Evolutionary conservation across 2,888 invertebrate genomes (phyloP), one percentile per base, ranked within the genome.

Genomic region (Lycia hirtaria): DNA sequence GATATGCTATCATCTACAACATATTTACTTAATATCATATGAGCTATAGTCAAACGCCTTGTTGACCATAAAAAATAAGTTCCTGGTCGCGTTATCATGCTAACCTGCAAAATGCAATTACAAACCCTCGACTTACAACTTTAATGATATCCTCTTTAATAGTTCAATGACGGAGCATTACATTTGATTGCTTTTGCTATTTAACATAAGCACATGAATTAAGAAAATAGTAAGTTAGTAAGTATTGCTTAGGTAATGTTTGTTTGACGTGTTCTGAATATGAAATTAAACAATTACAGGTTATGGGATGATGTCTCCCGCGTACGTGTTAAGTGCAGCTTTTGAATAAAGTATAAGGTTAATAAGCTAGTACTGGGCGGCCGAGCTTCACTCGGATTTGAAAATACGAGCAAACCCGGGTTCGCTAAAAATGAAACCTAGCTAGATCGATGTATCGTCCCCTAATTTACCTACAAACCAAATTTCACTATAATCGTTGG

Each of bases 101-200:
- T 19, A 14, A 22, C 14, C 12, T 38, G 38, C 12, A 15, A 43
- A 10, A 28, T 9, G 26, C 35, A 35, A 26, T 51, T 41, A 41
- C 28, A 28, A 5, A 9, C 19, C 26, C 14, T 9, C 4, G 26
- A 41, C 47, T 35, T 41, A 30, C 12, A 44, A 17, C 14, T 28
- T 20, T 45, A 52, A 53, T 53, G 35, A 15, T 15, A 35, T 19
- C 17, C n/a, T 24, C 0, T 1, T 33, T 41, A 41, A 33, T 55
- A 49, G 35, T 49, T 43, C n/a, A 49, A 30, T 43, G 43, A 37
- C 45, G 19, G 26, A 17, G 14, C 48, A 52, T 48, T 43, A 38
- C 15, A 32, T 43, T 50, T 26, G 49, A 54, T 45, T 30, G 26
- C 32, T 14, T 30, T 56, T 24, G 17, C 43, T 38, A 20, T 47